Evolutionary conservation across 2,888 invertebrate species (phyloP), one percentile per base, ranked within the genome.

Genomic region (Pharmacophagus antenor): DNA sequence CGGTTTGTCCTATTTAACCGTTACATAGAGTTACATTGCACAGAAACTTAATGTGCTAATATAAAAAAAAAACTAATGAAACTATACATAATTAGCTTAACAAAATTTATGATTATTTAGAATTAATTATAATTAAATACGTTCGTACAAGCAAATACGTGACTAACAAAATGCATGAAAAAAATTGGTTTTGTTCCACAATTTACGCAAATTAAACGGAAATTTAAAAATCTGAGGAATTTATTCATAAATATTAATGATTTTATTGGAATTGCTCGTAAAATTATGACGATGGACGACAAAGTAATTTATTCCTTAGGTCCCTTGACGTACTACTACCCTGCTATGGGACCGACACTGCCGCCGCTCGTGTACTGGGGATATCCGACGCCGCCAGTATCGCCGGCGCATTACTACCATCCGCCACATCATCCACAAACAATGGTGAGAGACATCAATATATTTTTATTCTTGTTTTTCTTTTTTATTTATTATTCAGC

Each of bases 301-400:
- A 44, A 18, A 44, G n/a, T 44, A 44, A 44, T 20, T 44, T 20
- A 18, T 44, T 57, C 23, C 46, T 17, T 80, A 89, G 90, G 92
- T 65, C 91, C 92, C 12, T 81, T 92, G 65, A 91, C 92, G 17
- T 90, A 92, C 72, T 92, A 91, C 70, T 91, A 92, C 63, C 82
- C 92, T 27, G 88, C 92, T 58, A 90, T 92, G 84, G 91, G 92
- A 25, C 91, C 92, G 20, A 88, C 92, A 58, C 88, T 93, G 74
- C 92, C 92, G 41, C 94, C 94, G 27, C 93, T 95, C 63, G 94
- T 97, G 70, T 97, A 97, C 91, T 98, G 97, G 97, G 95, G 96
- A 0, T 98, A 98, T 88, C 97, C 98, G 50, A 97, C 97, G 71
- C 98, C 98, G 42, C 98, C 98, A 0, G 97, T 98, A 18, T 97